Percentiles rank a stretch among this genome's conserved stretches.
These are phyloP conservation scores for Microcebus tavaratra DNA, from an alignment of 2,113 vertebrate species.

Conservation along the genomic window DNA sequence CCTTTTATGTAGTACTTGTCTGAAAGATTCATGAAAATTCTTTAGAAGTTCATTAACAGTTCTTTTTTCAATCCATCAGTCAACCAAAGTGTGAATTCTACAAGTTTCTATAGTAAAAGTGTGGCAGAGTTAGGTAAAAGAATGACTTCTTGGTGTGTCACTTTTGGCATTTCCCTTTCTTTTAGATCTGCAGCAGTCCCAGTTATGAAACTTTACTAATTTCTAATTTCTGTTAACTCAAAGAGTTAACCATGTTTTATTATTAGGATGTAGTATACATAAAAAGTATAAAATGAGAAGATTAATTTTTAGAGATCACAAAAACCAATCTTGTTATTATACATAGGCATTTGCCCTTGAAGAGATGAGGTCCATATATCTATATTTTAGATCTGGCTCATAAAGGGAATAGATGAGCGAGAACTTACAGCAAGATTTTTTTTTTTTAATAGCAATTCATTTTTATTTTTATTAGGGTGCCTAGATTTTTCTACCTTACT, in stretches of 20 bases:
- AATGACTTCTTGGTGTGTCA: not conserved
- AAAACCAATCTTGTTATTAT: not conserved
- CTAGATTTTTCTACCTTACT: not conserved
- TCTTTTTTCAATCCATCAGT: conserved; percentile 7
- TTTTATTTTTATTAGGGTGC: not conserved
- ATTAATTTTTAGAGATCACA: not conserved
- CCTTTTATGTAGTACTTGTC: conserved; percentile 13
- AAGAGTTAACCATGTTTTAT: not conserved
- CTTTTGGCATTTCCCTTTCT: conserved; percentile 15
- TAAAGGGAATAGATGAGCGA: not conserved
- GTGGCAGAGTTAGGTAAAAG: not conserved
- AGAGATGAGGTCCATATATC: not conserved
- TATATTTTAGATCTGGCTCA: not conserved
- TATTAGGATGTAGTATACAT: not conserved
- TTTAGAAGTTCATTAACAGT: conserved; percentile 21
- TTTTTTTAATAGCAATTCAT: not conserved
- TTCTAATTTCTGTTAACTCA: conserved; percentile 19
- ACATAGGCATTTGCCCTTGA: not conserved
- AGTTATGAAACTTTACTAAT: not conserved
- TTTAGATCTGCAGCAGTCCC: not conserved
- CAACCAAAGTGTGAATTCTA: not conserved
- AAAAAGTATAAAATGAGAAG: not conserved
- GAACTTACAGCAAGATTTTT: not conserved
- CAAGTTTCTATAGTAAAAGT: not conserved
- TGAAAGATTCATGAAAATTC: conserved; percentile 36